Evolutionary conservation across 2,113 vertebrate species (phyloP).

Genomic region (Cavia aperea): DNA sequence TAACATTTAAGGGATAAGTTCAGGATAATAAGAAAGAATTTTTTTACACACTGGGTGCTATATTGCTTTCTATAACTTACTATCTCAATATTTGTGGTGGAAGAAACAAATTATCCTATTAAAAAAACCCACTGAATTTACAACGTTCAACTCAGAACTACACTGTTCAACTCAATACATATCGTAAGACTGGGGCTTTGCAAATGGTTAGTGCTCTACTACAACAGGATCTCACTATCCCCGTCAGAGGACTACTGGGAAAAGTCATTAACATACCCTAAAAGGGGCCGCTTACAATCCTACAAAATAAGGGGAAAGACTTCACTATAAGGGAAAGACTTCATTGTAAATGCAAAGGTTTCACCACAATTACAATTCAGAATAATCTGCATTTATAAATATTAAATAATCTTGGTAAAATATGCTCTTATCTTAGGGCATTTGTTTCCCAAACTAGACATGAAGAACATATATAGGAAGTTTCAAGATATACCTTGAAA

Average conservation of each 20-base stretch:
- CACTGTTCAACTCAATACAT: neutral
- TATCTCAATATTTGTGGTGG: neutral
- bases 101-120: constrained; percentile 17
- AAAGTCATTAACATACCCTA: neutral
- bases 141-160: neutral
- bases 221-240: neutral
- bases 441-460: neutral
- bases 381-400: constrained; percentile 25
- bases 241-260: neutral
- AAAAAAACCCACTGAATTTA: neutral
- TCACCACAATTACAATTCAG: neutral
- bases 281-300: neutral
- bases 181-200: neutral
- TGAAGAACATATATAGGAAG: neutral
- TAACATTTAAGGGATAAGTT: neutral
- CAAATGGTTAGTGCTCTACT: neutral
- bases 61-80: neutral
- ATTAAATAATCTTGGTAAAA: constrained; percentile 19
- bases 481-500: neutral
- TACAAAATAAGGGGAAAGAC: neutral
- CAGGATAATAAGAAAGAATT: neutral
- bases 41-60: neutral
- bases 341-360: neutral
- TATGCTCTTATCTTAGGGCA: neutral
- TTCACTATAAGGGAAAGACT: neutral